Conservation (phyloP, 2,113 vertebrate species). For the Oenanthe melanoleuca region DNA sequence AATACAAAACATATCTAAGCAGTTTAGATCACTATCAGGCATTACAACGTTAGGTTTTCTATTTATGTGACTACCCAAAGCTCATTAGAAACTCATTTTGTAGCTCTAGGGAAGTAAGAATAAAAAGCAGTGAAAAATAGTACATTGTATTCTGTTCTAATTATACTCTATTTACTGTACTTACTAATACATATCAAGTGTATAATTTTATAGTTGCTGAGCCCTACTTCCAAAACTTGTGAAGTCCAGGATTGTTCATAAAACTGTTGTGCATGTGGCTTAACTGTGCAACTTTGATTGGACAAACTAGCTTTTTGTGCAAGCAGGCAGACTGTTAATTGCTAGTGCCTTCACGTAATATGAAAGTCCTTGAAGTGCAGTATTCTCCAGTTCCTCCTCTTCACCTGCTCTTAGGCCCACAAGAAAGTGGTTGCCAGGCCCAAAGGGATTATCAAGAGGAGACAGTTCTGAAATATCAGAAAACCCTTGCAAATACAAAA, state of each 20-base stretch:
- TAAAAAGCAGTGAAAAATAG: slow-evolving; percentile 71
- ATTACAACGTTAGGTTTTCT: slow-evolving; percentile 75
- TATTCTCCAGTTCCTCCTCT: background rate
- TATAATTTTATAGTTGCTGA: slow-evolving; percentile 64
- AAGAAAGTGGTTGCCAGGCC: background rate
- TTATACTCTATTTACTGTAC: slow-evolving; percentile 72
- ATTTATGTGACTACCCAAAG: slow-evolving; percentile 78
- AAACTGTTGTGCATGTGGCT: background rate
- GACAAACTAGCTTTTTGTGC: background rate
- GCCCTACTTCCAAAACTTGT: background rate
- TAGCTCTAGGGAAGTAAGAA: slow-evolving; percentile 71
- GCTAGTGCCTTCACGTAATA: background rate
- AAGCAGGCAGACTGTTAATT: background rate
- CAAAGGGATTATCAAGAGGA: background rate
- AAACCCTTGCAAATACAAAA: background rate
- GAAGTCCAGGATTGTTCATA: slow-evolving; percentile 32
- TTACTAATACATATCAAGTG: slow-evolving; percentile 71
- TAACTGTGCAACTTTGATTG: background rate
- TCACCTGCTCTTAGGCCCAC: background rate
- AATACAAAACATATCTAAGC: slow-evolving; percentile 79
- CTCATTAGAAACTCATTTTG: slow-evolving; percentile 76
- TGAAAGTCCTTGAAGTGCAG: background rate
- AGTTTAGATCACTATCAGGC: slow-evolving; percentile 79
- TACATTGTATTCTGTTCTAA: slow-evolving; percentile 70
- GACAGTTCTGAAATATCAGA: background rate